Percentiles rank a stretch among this genome's conserved stretches.
These are phyloP conservation scores for Calypte anna DNA, from an alignment of 2,113 vertebrate genomes.

Conservation along the genomic window DNA sequence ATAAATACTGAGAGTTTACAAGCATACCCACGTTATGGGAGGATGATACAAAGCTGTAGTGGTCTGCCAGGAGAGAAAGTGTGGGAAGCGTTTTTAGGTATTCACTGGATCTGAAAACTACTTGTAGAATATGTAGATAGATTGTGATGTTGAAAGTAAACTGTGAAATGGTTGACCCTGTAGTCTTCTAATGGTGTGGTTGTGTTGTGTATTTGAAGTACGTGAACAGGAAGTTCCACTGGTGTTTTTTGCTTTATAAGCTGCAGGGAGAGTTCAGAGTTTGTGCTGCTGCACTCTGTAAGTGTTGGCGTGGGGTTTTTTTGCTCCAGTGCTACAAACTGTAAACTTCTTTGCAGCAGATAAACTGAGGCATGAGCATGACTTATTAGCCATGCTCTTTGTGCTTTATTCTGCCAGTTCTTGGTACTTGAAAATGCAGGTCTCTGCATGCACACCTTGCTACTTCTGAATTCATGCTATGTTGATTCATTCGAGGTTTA, in stretches of 20 bases:
- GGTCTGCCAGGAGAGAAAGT: not conserved
- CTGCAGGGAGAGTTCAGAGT: not conserved
- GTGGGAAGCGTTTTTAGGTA: not conserved
- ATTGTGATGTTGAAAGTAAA: constrained; percentile 14
- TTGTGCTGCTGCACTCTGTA: not conserved
- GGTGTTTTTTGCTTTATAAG: constrained; percentile 31
- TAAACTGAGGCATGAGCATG: not conserved
- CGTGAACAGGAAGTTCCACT: constrained; percentile 38
- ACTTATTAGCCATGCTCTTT: constrained; percentile 1
- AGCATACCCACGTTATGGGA: not conserved
- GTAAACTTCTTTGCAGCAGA: not conserved
- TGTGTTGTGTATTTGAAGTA: constrained; percentile 28
- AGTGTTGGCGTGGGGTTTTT: not conserved
- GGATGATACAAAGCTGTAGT: not conserved
- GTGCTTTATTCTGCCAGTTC: constrained; percentile 34
- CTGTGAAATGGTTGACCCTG: constrained; percentile 17
- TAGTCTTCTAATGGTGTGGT: not conserved
- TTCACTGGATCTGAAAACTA: not conserved
- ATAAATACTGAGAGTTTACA: not conserved
- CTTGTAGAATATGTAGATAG: not conserved
- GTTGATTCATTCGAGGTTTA: constrained; percentile 48
- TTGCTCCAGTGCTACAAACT: not conserved
- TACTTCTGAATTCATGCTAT: constrained; percentile 1
- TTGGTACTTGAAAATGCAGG: constrained; percentile 36
- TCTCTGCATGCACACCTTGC: constrained; percentile 50